Base-by-base conservation (phyloP, 2,888 invertebrate genomes). In the Aphrophora alni region DNA sequence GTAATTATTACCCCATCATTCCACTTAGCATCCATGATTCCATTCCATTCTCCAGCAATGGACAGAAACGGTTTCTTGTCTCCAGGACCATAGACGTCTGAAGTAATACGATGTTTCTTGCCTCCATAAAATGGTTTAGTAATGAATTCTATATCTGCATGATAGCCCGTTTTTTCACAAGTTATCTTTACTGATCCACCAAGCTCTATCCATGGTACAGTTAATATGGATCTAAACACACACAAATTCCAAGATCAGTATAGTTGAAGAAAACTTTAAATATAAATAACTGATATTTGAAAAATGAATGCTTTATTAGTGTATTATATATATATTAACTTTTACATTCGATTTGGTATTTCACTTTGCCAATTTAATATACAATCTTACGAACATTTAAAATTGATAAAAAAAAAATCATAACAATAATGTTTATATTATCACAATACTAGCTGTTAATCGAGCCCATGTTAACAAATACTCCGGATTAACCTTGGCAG, bases 71-170 rank as follows among this genome's bases (percentile, higher is more conserved):
- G 93, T 87, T 97, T 98, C 90, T 96, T 97, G 82, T 97, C 97
- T 79, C 91, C 92, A 0, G 94, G 94, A 0, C 93, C 94, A 88
- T 88, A 90, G 80, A 98, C 92, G 86, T 97, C 97, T 77, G 96
- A 97, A 0, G 92, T 92, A 78, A 98, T 93, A 83, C 94, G 92
- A 88, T 99, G 95, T 86, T 97, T 96, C 89, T 97, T 98, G 82
- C 98, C 98, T 24, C 98, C 98, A 88, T 98, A 99, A 89, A 98
- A 98, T 0, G 98, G 98, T 90, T 99, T 99, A 2, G 99, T 98
- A 81, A 97, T 90, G 89, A 99, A 99, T 88, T 99, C 98, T 14
- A 99, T 91, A 87, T 94, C 94, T 21, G 98, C 97, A 87, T 92
- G 93, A 88, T 97, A 98, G 8, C 98, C 98, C 0, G 98, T 98